Evolutionary conservation across 2,888 invertebrate genomes (phyloP).

Genomic region (Oeneis ivallda): DNA sequence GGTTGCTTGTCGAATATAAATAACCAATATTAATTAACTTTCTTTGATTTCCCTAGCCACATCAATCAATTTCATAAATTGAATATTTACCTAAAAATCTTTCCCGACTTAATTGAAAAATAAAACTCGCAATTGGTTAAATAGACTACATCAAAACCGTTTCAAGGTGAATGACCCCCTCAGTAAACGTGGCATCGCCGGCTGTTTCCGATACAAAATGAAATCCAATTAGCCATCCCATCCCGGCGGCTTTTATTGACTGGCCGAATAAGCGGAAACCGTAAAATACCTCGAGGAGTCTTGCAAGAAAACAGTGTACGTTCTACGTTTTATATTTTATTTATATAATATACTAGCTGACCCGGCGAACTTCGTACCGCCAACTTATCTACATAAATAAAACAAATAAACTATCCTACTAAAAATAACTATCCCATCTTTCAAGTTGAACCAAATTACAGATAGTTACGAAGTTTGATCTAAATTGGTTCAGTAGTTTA

Average conservation of each 20-base stretch:
- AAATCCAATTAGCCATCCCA: conserved; percentile 74
- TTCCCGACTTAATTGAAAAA: neutral
- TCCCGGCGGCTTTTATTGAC: conserved; percentile 67
- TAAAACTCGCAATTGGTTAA: neutral
- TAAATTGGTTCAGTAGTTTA: no score
- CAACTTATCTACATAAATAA: no score
- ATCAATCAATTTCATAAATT: neutral
- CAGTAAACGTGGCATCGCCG: conserved; percentile 55
- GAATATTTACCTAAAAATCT: neutral
- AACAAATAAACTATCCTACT: no score
- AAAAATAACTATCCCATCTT: no score
- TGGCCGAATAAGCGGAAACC: conserved; percentile 59
- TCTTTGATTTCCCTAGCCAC: no score
- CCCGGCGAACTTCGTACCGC: no score
- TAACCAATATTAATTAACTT: no score
- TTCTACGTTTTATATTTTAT: neutral
- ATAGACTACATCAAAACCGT: conserved; percentile 33
- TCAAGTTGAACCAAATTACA: no score
- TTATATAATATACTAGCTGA: no score
- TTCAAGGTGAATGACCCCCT: conserved; percentile 57
- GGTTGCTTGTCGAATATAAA: no score
- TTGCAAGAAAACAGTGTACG: neutral
- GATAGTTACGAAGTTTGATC: no score
- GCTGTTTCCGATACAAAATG: conserved; percentile 68
- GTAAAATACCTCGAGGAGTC: conserved; percentile 48